phyloP scores from a whole-genome alignment of 2,113 vertebrate species.

The Ictalurus furcatus region DNA sequence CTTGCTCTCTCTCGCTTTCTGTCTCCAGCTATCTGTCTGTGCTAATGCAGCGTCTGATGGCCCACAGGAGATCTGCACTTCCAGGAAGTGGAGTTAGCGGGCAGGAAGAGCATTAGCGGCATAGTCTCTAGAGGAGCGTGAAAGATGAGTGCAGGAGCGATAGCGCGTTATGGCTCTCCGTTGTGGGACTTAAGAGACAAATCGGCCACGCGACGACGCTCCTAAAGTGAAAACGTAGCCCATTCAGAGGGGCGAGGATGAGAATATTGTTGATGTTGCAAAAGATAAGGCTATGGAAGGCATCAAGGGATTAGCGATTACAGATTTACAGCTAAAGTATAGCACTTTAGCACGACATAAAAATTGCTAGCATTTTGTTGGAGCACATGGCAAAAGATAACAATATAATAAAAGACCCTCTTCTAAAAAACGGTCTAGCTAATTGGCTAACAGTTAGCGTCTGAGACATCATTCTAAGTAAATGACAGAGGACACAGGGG shows the following conservation, averaged over 20 bases:
- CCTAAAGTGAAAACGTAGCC: conserved; percentile 3
- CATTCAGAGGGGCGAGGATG: not conserved
- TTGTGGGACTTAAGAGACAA: conserved; percentile 8
- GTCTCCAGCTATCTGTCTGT: conserved; percentile 51
- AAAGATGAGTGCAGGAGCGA: conserved; percentile 57
- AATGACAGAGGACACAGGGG: not conserved
- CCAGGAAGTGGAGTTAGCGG: conserved; percentile 74
- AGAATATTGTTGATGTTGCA: conserved; percentile 26
- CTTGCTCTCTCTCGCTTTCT: not conserved
- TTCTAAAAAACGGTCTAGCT: not conserved
- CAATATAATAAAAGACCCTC: not conserved
- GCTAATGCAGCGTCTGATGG: conserved; percentile 77
- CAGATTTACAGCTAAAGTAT: not conserved
- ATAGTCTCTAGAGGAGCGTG: conserved; percentile 62
- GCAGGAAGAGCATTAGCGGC: conserved; percentile 73
- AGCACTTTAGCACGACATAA: not conserved
- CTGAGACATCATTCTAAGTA: not conserved
- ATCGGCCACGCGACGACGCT: not conserved
- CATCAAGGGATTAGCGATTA: not conserved
- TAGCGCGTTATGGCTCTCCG: conserved; percentile 11
- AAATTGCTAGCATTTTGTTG: not conserved
- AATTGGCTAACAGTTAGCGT: not conserved
- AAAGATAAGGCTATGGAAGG: not conserved
- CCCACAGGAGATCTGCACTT: conserved; percentile 67
- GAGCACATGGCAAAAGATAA: not conserved